Base-by-base conservation (phyloP, 2,797 vertebrate species). In the Strix occidentalis region DNA sequence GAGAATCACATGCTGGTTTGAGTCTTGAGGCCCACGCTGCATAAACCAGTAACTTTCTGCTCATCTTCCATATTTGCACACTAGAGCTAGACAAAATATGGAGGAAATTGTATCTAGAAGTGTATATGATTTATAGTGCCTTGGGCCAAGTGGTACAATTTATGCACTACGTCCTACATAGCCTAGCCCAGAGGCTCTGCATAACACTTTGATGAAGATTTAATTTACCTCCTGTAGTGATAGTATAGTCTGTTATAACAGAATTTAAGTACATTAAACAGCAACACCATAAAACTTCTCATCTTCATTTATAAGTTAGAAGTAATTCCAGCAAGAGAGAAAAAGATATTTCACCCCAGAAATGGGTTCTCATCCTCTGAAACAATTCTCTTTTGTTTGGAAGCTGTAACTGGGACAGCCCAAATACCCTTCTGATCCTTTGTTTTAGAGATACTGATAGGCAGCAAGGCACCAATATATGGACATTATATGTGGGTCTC, bases 201-300 rank as follows among this genome's bases (percentile, higher is more conserved):
- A 31, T 54, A 88, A 78, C 54, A 35, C 70, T 87, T 88, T 81
- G 90, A 94, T 84, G 85, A 95, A 64, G 77, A 72, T 93, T 95
- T 96, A 93, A 95, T 95, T 90, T 96, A 90, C 83, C 85, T 95
- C 83, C 84, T 78, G 50, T 54, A 91, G 65, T 16, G 41, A 65
- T 35, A 81, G 61, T 26, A 53, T 23, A 91, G 80, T 81, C 61
- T 90, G 87, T 88, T 93, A 86, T 61, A 88, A 81, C 65, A 88
- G 85, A 84, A 96, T 88, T 91, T 93, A 88, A 90, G 79, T 69
- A 86, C 76, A 43, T 93, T 91, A 94, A 86, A 93, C 79, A 96
- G 63, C 58, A 96, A 90, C 48, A 88, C 57, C 85, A 75, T 95
- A 75, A 95, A 91, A 93, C 50, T 88, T 86, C 85, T 71, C 57